Evolutionary conservation across 1,140 invertebrate species (phyloP), one percentile per base, ranked within the genome.

Genomic region (Dinothrombium tinctorium): DNA sequence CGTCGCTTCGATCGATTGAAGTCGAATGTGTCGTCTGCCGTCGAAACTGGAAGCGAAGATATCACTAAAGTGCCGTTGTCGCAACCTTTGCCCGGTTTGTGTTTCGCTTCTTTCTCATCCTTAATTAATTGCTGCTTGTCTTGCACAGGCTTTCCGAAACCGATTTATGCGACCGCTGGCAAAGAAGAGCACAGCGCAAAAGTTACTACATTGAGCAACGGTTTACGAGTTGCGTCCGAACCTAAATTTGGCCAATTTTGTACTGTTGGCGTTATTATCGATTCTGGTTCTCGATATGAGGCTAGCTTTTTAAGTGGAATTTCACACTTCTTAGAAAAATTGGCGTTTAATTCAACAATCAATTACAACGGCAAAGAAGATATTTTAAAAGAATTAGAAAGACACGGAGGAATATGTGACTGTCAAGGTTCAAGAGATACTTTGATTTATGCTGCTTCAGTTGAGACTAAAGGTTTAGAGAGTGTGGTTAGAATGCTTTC

Each of bases 301-400:
- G 75, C 84, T 19, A 70, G 74, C 14, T 90, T 89, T 64, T 82
- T 83, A 7, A 82, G 73, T 68, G 92, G 92, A 28, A 74, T 92
- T 37, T 86, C 84, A 31, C 90, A 98, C 63, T 94, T 95, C 58
- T 60, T 96, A n/a, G 89, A 96, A 66, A 96, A 96, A 63, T 62
- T 96, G 48, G 83, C 87, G 33, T 98, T 95, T 64, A 75, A 78
- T 62, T 77, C 80, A 25, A 87, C 83, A 41, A 62, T 69, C 49
- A 64, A 71, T 48, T 92, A 69, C 61, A 59, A 69, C 24, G 71
- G 73, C 47, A 71, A 76, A 57, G 82, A 92, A 63, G 64, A 76
- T 41, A 87, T 95, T 58, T 64, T 89, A 42, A 66, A 74, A 38
- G 69, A 73, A 44, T 57, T 98, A 42, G 90, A 96, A 56, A 75